phyloP scores from a whole-genome alignment of 92 coral and sea anemone species.

The Diadumene lineata region DNA sequence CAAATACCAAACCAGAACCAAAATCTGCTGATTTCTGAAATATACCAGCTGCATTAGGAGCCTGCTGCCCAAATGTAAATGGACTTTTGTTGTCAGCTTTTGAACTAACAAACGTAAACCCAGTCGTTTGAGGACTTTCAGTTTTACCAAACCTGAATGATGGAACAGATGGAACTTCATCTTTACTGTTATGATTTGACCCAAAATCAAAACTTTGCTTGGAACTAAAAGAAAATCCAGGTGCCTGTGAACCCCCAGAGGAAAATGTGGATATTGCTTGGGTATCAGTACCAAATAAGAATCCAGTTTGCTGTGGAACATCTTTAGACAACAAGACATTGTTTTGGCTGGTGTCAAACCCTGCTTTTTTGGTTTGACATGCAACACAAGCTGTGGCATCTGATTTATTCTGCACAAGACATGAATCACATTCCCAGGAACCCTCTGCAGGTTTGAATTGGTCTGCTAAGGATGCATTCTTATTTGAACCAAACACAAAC shows the following conservation, averaged over 20 bases:
- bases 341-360: conserved; percentile 3
- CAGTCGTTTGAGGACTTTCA: not conserved
- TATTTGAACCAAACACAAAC: not conserved
- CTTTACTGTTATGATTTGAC: too few relatives aligned
- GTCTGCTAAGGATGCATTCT: conserved; percentile 15
- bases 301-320: conserved; percentile 8
- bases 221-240: not conserved
- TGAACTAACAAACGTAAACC: too few relatives aligned
- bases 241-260: too few relatives aligned
- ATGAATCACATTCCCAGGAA: conserved; percentile 66
- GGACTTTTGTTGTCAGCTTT: too few relatives aligned
- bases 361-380: conserved; percentile 53
- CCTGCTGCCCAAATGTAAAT: too few relatives aligned
- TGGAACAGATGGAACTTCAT: too few relatives aligned
- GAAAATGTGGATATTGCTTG: not conserved
- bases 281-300: not conserved
- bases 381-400: conserved; percentile 46
- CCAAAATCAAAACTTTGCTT: not conserved
- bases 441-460: conserved; percentile 63
- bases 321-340: conserved; percentile 14
- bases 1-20: too few relatives aligned
- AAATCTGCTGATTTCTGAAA: too few relatives aligned
- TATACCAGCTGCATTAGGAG: not conserved
- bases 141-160: not conserved
- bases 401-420: conserved; percentile 51